Base-by-base conservation (phyloP, 2,113 vertebrate genomes). In the Nothocercus julius region DNA sequence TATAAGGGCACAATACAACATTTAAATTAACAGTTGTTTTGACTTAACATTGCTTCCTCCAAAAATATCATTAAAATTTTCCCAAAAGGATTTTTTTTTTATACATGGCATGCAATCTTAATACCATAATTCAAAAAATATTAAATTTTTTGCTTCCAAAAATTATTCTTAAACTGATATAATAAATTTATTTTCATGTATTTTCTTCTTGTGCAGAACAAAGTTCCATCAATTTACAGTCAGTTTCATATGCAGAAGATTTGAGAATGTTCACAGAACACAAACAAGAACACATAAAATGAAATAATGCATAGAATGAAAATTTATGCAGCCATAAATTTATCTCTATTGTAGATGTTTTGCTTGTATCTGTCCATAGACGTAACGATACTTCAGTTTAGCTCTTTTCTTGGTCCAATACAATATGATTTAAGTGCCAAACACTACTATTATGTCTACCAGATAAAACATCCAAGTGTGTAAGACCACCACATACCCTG, bases 201-300 rank as follows among this genome's bases (percentile, higher is more conserved):
- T 67, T 72, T 58, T 72, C 34, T 56, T 78, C 38, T 30, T 16
- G 25, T 89, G 75, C 5, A 6, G 30, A 79, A 61, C 7, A 80
- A 47, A 62, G 30, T 82, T 18, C 45, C 54, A 38, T 25, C 59
- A 28, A 53, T 18, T 42, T 11, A 8, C 0, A 89, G 44, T 12
- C 67, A 91, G 30, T 13, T 34, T 63, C 63, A 67, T 0, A 68
- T 10, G 21, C 2, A 20, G 12, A 18, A 1, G 9, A 42, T 32
- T 67, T 0, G 0, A 53, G 22, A 85, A 78, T 0, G 0, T 0
- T 44, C 72, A 24, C 14, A 90, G 21, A 93, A 86, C 0, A 2
- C 24, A 2, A 0, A 21, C 12, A 72, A 61, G 18, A 73, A 62
- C 3, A 21, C 2, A 38, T 11, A 80, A 28, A 69, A 3, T 70